Evolutionary conservation across 2,888 invertebrate genomes (phyloP).

Genomic region (Oegoconia quadripuncta): DNA sequence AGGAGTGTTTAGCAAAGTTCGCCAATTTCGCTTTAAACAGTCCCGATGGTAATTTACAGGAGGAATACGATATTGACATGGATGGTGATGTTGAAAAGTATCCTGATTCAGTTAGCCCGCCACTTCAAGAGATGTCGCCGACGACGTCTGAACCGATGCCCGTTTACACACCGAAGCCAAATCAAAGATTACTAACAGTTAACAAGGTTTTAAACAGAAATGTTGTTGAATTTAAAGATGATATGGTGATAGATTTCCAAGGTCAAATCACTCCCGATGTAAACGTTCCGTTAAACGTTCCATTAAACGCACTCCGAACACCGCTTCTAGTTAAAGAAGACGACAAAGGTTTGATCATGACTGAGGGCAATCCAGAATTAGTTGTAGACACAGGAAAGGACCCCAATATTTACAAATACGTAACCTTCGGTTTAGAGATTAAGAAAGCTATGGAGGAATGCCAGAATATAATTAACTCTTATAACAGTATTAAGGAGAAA

Average conservation of each 20-base stretch:
- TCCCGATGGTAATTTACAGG: slow-evolving; percentile 29
- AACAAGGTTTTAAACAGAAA: slow-evolving; percentile 48
- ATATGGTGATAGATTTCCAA: slow-evolving; percentile 35
- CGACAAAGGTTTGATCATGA: slow-evolving; percentile 23
- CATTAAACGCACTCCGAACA: slow-evolving; percentile 45
- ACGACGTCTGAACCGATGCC: slow-evolving; percentile 54
- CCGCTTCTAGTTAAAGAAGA: slow-evolving; percentile 40
- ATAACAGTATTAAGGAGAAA: slow-evolving; percentile 49
- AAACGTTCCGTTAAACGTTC: slow-evolving; percentile 31
- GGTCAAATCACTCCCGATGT: slow-evolving; percentile 40
- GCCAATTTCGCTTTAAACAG: slow-evolving; percentile 54
- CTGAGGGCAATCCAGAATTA: slow-evolving; percentile 20
- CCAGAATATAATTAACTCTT: slow-evolving; percentile 67
- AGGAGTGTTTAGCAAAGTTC: slow-evolving; percentile 62
- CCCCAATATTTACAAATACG: slow-evolving; percentile 57
- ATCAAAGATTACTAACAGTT: slow-evolving; percentile 48
- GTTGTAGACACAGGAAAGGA: slow-evolving; percentile 36
- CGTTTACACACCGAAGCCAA: slow-evolving; percentile 51
- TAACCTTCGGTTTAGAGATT: slow-evolving; percentile 63
- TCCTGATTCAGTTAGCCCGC: slow-evolving; percentile 65
- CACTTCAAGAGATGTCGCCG: slow-evolving; percentile 66
- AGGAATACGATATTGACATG: slow-evolving; percentile 24
- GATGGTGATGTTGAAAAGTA: slow-evolving; percentile 38
- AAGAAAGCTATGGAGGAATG: slow-evolving; percentile 73
- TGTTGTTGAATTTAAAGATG: slow-evolving; percentile 25